phyloP scores from a whole-genome alignment of 1,140 invertebrate species.

The Cyrtorhinus lividipennis region DNA sequence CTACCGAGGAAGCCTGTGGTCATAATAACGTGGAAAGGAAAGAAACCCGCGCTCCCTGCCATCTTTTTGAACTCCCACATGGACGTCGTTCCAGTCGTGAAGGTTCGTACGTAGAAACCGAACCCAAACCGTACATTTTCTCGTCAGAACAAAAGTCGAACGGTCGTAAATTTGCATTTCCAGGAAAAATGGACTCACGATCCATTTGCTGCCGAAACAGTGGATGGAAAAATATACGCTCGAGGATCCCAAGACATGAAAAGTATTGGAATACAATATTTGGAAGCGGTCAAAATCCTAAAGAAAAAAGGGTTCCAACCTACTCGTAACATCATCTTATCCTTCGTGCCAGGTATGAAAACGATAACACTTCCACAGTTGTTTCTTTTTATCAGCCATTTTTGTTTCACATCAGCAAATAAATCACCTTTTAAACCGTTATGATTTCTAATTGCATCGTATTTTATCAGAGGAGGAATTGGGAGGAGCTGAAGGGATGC shows the following conservation, averaged over 20 bases:
- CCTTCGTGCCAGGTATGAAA: conserved; percentile 73
- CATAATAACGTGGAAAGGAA: conserved; percentile 67
- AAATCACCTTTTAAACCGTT: too few relatives aligned
- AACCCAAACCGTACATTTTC: background rate
- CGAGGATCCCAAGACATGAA: conserved; percentile 72
- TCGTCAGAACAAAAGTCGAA: background rate
- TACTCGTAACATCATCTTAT: conserved; percentile 53
- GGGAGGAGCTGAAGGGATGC: conserved; percentile 71
- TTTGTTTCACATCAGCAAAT: too few relatives aligned
- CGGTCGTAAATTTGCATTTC: background rate
- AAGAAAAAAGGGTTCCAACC: conserved; percentile 39
- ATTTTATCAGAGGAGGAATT: conserved; percentile 69
- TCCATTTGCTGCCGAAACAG: conserved; percentile 60
- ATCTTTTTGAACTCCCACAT: conserved; percentile 85
- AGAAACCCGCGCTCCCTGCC: conserved; percentile 47
- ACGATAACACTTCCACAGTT: too few relatives aligned
- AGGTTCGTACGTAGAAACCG: too few relatives aligned
- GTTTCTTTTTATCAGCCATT: too few relatives aligned
- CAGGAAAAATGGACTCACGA: conserved; percentile 62
- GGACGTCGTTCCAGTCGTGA: conserved; percentile 85
- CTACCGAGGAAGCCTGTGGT: conserved; percentile 55
- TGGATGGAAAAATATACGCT: conserved; percentile 63
- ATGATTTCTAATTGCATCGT: too few relatives aligned
- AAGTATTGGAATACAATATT: conserved; percentile 58
- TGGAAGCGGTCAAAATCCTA: conserved; percentile 56